Evolutionary conservation across 2,797 vertebrate species (phyloP), one percentile per base, ranked within the genome.

Genomic region (Ibycter americanus): DNA sequence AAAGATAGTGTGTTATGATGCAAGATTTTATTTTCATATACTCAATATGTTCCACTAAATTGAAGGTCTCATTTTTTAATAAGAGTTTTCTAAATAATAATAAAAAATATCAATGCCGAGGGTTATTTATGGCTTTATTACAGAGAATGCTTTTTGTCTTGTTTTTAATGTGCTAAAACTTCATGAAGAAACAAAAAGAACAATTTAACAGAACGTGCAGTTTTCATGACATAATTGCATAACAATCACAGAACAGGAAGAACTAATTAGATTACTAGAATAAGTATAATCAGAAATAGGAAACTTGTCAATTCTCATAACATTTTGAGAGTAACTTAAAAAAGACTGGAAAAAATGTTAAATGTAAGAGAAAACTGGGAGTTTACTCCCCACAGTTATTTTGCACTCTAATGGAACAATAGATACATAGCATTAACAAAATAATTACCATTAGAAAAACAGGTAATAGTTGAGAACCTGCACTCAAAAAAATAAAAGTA

Each of bases 261-360:
- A 89, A 84, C 15, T 96, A 96, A 96, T 96, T 93, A 87, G 66
- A 96, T 84, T 87, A 89, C 73, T 82, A 42, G 52, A 68, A 22
- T 72, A 95, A 94, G 80, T 89, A 92, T 87, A 34, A 89, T 78
- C 80, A 90, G 80, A 88, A 94, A 68, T 79, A 82, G 27, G 6
- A 89, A 91, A 87, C 21, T 90, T 95, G 80, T 90, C 93, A 84
- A 81, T 91, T 95, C 83, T 83, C 49, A 20, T 95, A 93, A 81
- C 8, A 11, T 87, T 81, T 70, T 70, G n/a, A 73, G 38, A 90
- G 19, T 77, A 93, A 93, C 47, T 91, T 72, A 12, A 47, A 88
- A 92, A 61, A 46, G 36, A 73, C 11, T 67, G n/a, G 20, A 71
- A 83, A 87, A 63, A 66, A 44, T 27, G 4, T 31, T 82, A 74